Percentiles rank a stretch among this genome's conserved stretches.
Evolutionary conservation across 92 coral and sea anemone species (phyloP).

Genomic region (Plumapathes pennacea): DNA sequence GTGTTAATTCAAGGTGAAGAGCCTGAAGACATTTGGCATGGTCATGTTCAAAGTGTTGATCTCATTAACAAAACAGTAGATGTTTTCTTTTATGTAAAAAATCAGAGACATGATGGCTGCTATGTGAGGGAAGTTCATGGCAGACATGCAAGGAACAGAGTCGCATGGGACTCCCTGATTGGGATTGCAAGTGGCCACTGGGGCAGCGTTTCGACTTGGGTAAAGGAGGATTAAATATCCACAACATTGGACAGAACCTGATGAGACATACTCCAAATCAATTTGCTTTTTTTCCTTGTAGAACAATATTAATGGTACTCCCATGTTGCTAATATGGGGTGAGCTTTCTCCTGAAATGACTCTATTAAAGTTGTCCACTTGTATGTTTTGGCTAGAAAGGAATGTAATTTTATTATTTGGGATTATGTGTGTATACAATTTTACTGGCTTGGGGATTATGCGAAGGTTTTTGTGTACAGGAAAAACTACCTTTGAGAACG

Average conservation of each 20-base stretch:
- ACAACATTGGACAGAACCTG: neutral
- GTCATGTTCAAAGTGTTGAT: slow-evolving; percentile 56
- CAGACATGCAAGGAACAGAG: slow-evolving; percentile 35
- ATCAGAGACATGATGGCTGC: too few species aligned
- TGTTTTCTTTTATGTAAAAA: slow-evolving; percentile 52
- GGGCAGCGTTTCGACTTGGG: slow-evolving; percentile 29
- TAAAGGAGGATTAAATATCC: slow-evolving; percentile 1
- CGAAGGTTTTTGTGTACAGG: too few species aligned
- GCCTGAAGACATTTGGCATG: slow-evolving; percentile 54
- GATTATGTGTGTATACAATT: too few species aligned
- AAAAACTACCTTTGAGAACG: too few species aligned
- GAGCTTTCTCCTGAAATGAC: too few species aligned
- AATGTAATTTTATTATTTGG: too few species aligned
- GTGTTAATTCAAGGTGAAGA: slow-evolving; percentile 55
- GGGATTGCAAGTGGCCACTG: slow-evolving; percentile 41
- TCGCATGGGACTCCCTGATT: slow-evolving; percentile 35
- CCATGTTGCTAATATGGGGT: slow-evolving; percentile 1
- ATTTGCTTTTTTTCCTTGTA: neutral
- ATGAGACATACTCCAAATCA: neutral
- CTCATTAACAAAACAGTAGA: slow-evolving; percentile 30
- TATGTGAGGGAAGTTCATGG: slow-evolving; percentile 33
- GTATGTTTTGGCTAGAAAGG: too few species aligned
- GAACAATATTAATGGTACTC: neutral
- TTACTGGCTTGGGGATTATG: too few species aligned
- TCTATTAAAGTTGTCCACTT: too few species aligned